These are phyloP conservation scores for Aethes cnicana DNA, from an alignment of 2,888 invertebrate species.

Conservation along the genomic window DNA sequence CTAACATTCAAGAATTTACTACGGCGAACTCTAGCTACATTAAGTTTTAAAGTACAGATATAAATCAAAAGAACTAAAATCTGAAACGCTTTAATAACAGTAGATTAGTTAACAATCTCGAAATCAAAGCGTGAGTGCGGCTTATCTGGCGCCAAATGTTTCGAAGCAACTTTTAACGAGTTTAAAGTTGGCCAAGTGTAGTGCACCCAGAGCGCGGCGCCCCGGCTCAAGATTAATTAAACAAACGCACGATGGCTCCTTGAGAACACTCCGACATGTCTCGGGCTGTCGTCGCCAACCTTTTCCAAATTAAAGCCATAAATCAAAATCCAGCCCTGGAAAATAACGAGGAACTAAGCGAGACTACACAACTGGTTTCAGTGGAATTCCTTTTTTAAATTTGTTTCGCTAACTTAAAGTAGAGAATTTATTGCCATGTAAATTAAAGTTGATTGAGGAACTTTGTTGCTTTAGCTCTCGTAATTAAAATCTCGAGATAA, in stretches of 20 bases:
- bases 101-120: constrained; percentile 78
- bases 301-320: constrained; percentile 80
- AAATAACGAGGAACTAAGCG: constrained; percentile 73
- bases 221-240: constrained; percentile 80
- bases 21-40: constrained; percentile 10
- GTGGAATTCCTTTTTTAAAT: constrained; percentile 10
- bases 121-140: constrained; percentile 75
- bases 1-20: too few species aligned
- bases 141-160: constrained; percentile 82
- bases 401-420: too few species aligned
- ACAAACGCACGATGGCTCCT: constrained; percentile 81
- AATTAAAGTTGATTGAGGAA: too few species aligned
- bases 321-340: constrained; percentile 79
- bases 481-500: too few species aligned
- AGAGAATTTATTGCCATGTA: too few species aligned
- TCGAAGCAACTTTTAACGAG: constrained; percentile 82
- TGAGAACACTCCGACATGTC: constrained; percentile 82
- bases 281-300: constrained; percentile 80
- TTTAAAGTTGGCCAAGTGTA: constrained; percentile 80
- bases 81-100: constrained; percentile 71
- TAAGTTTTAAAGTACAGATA: constrained; percentile 33
- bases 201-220: constrained; percentile 70
- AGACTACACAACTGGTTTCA: constrained; percentile 35
- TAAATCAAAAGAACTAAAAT: constrained; percentile 45
- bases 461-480: too few species aligned